A percentile compares a stretch with the other conserved stretches of the same genome.
These are phyloP conservation scores for Centroberyx gerrardi DNA, from an alignment of 2,797 vertebrate genomes.

Conservation along the genomic window DNA sequence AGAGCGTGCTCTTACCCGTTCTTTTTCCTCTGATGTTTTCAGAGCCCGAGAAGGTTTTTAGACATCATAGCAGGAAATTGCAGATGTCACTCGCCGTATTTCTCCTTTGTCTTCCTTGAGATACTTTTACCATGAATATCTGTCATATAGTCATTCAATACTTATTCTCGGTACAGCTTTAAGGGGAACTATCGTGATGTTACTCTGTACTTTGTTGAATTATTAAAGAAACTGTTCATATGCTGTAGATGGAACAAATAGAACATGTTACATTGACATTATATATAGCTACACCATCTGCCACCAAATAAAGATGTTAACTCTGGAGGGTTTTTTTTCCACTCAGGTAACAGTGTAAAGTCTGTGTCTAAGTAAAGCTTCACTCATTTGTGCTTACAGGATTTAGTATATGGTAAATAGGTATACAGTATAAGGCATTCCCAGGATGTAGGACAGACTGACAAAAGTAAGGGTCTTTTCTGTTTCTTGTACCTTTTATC, in stretches of 20 bases:
- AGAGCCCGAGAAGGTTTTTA: background rate
- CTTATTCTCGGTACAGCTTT: background rate
- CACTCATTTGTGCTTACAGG: too few species aligned
- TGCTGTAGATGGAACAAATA: background rate
- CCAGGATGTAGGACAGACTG: too few species aligned
- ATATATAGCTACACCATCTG: background rate
- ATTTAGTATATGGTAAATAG: too few species aligned
- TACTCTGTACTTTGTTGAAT: constrained; percentile 34
- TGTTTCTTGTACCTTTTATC: background rate
- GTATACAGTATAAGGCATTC: too few species aligned
- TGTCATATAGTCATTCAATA: background rate
- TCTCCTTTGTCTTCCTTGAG: background rate
- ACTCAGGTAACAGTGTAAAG: too few species aligned
- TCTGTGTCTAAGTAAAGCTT: too few species aligned
- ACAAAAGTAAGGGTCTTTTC: background rate
- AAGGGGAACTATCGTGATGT: background rate
- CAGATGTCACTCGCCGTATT: background rate
- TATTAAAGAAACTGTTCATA: constrained; percentile 39
- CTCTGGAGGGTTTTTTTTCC: background rate
- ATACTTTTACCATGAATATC: background rate
- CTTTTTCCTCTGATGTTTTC: constrained; percentile 7
- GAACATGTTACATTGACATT: background rate
- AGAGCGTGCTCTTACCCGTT: background rate
- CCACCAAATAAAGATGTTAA: constrained; percentile 10
- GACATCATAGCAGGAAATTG: constrained; percentile 2